Evolutionary conservation across 1,140 invertebrate species (phyloP).

Genomic region (Druon quercuslanigerum): DNA sequence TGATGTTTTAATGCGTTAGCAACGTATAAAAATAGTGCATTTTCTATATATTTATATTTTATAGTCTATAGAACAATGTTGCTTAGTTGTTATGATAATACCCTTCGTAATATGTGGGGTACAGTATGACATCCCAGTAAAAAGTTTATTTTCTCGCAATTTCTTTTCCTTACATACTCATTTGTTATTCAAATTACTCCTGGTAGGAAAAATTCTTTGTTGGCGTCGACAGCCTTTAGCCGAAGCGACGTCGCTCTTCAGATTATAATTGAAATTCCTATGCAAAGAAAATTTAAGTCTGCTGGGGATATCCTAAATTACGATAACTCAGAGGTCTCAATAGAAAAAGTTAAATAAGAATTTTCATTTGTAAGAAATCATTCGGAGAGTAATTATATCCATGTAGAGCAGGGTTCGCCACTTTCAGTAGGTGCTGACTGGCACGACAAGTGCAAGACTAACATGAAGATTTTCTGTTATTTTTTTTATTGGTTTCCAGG

Average conservation of each 20-base stretch:
- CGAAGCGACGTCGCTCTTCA: slow-evolving; percentile 11
- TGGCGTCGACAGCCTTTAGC: slow-evolving; percentile 17
- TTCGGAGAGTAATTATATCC: too few relatives aligned
- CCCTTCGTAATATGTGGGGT: not conserved
- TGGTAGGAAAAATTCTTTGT: slow-evolving; percentile 27
- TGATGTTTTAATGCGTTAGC: too few relatives aligned
- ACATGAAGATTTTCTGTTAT: too few relatives aligned
- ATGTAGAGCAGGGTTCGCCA: too few relatives aligned
- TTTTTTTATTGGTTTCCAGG: too few relatives aligned
- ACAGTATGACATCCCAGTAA: not conserved
- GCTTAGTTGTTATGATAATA: not conserved
- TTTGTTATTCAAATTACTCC: slow-evolving; percentile 29
- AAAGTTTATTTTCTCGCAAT: slow-evolving; percentile 21
- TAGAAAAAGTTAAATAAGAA: too few relatives aligned
- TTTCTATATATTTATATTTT: too few relatives aligned
- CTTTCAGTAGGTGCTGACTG: too few relatives aligned
- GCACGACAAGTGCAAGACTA: too few relatives aligned
- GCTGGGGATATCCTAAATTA: not conserved
- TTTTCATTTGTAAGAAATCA: too few relatives aligned
- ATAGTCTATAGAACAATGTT: too few relatives aligned
- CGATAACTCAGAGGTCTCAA: not conserved
- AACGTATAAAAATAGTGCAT: too few relatives aligned
- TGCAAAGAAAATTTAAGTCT: not conserved
- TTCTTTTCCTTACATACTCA: slow-evolving; percentile 25
- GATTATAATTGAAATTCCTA: slow-evolving; percentile 26